Evolutionary conservation across 1,140 invertebrate species (phyloP), one percentile per base, ranked within the genome.

Genomic region (Zeugodacus cucurbitae): DNA sequence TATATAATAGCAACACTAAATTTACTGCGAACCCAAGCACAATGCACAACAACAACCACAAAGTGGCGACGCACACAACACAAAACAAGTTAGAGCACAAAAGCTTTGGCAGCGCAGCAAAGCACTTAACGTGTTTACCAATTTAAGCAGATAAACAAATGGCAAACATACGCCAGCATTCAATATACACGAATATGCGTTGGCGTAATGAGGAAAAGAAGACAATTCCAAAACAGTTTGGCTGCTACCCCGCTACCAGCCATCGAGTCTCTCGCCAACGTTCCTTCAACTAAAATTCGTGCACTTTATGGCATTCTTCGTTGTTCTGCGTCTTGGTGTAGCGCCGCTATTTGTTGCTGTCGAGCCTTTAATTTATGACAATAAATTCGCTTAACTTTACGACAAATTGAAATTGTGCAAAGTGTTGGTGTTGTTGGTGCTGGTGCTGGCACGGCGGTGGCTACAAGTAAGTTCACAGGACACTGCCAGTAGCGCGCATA

Each of bases 331-430:
- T n/a, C n/a, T 26, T 26, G 8, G 8, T 41, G 44, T 26, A 41
- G n/a, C 44, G 22, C 41, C 5, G 64, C 37, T 82, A 48, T 26
- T 59, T 88, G 64, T 85, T 54, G 32, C 82, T 89, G 88, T 48
- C 87, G 41, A 62, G 90, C 90, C 90, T 90, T 92, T 92, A 92
- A 92, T 92, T 91, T 92, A 92, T 92, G 91, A 88, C 91, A 90
- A 91, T 91, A 91, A 91, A 91, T 91, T 91, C 90, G 91, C 91
- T 91, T 91, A 91, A 91, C 90, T 91, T 91, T 91, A 91, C 90
- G 91, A 91, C 91, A 92, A 92, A 92, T 92, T 92, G 91, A 91
- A 89, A 91, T 89, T 62, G 86, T 88, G 86, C 89, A 90, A 91
- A 92, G 90, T 89, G 89, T 89, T 89, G 91, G 89, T 90, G 90